Evolutionary conservation across 2,888 invertebrate species (phyloP), one percentile per base, ranked within the genome.

Genomic region (Rotaria socialis): DNA sequence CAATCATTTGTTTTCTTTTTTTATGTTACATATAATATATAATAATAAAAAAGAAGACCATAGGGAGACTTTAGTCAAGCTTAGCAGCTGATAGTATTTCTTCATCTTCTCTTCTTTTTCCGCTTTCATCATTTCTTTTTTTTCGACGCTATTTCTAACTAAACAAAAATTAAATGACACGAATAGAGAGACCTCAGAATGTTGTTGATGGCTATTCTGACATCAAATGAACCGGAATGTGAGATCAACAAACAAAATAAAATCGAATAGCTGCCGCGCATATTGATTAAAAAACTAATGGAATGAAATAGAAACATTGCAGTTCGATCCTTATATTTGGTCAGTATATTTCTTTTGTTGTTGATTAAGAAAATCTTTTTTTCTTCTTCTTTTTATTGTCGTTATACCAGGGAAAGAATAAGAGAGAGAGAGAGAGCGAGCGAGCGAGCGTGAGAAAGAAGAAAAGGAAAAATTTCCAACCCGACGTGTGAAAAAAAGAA

Each of bases 141-240:
- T 24, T 6, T 24, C 35, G 67, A 16, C 35, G 0, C 35, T 35
- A 67, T 67, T 27, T 27, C 10, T 27, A 27, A 27, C 22, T 24
- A 56, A 22, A 67, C 27, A 67, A 67, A 67, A 67, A 35, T 35
- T 67, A 67, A 67, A 67, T 67, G 67, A 67, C 67, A 67, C 67
- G 67, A 67, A 67, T 19, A 67, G 35, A 67, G 19, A 67, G 27
- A 67, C 35, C 67, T 67, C 67, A 6, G 24, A 67, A 67, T 19
- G 19, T 7, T 67, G 16, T 35, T 67, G 35, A 67, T 67, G 35
- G 16, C 35, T 16, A 35, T 67, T 11, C 19, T 67, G 67, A 35
- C 41, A 27, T 67, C 35, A 67, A 67, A 67, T 67, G 67, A 67
- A 67, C 35, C 67, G 67, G 35, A 27, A 11, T 27, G 67, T 19